Evolutionary conservation across 2,888 invertebrate genomes (phyloP).

Genomic region (Chromoteleia sp.): DNA sequence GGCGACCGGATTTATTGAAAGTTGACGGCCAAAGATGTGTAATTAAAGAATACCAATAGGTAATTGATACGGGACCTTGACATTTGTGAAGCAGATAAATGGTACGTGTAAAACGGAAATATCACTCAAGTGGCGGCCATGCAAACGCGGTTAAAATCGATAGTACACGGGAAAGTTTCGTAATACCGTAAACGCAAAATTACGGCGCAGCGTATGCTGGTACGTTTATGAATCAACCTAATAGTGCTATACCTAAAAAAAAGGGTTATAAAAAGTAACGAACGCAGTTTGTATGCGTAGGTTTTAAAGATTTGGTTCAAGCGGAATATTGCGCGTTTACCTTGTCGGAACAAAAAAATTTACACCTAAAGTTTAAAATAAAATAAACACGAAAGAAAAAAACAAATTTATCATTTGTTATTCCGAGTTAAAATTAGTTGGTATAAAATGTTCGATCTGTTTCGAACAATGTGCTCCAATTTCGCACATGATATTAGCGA

Average conservation of each 20-base stretch:
- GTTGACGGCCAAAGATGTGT: constrained; percentile 2
- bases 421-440: too few relatives aligned
- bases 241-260: not conserved
- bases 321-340: too few relatives aligned
- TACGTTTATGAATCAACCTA: constrained; percentile 1
- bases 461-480: too few relatives aligned
- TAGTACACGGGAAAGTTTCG: constrained; percentile 56
- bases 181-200: constrained; percentile 39
- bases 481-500: too few relatives aligned
- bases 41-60: constrained; percentile 33
- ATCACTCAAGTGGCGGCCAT: constrained; percentile 30
- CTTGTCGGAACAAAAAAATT: too few relatives aligned
- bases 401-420: too few relatives aligned
- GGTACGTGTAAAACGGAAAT: constrained; percentile 60
- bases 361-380: too few relatives aligned
- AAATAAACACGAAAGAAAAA: too few relatives aligned
- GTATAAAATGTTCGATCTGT: too few relatives aligned
- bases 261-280: not conserved
- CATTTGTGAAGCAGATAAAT: constrained; percentile 47
- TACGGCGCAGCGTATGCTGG: not conserved
- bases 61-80: constrained; percentile 52
- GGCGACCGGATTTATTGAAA: constrained; percentile 20
- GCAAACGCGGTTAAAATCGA: constrained; percentile 45
- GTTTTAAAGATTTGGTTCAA: too few relatives aligned
- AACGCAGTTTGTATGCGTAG: too few relatives aligned